A percentile compares a stretch with the other conserved stretches of the same genome.
These are phyloP conservation scores for Gnathonemus longibarbis DNA, from an alignment of 2,113 vertebrate species.

Conservation along the genomic window DNA sequence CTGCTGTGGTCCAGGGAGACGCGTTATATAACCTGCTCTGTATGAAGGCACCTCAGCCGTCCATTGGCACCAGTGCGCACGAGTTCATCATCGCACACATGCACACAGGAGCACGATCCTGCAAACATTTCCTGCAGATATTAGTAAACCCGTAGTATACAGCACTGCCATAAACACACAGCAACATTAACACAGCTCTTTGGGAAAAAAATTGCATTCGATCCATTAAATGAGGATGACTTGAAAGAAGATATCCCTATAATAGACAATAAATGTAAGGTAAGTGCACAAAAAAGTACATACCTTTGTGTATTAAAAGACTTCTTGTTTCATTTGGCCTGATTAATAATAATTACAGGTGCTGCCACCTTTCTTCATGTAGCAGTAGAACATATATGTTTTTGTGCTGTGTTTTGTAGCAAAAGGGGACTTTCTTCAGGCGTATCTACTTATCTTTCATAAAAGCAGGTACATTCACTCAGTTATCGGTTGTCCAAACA, in stretches of 20 bases:
- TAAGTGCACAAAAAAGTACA: not conserved
- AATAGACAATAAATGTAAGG: not conserved
- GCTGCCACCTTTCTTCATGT: not conserved
- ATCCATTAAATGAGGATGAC: not conserved
- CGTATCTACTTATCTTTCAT: not conserved
- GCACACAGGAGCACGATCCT: not conserved
- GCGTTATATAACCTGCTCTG: not conserved
- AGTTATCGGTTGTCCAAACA: conserved; percentile 12
- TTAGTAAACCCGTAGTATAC: not conserved
- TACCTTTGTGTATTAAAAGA: not conserved
- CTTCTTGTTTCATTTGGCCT: not conserved
- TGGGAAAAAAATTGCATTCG: not conserved
- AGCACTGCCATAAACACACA: not conserved
- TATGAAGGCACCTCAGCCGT: not conserved
- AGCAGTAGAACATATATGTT: not conserved
- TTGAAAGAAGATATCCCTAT: not conserved
- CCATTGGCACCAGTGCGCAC: not conserved
- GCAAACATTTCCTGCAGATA: not conserved
- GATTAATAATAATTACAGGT: not conserved
- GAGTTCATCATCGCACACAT: not conserved
- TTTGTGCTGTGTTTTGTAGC: too few relatives aligned
- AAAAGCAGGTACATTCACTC: not conserved
- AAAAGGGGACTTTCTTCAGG: too few relatives aligned
- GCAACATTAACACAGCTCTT: not conserved
- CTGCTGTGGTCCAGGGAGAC: conserved; percentile 11